Evolutionary conservation across 2,113 vertebrate species (phyloP), one percentile per base, ranked within the genome.

Genomic region (Suricata suricatta): DNA sequence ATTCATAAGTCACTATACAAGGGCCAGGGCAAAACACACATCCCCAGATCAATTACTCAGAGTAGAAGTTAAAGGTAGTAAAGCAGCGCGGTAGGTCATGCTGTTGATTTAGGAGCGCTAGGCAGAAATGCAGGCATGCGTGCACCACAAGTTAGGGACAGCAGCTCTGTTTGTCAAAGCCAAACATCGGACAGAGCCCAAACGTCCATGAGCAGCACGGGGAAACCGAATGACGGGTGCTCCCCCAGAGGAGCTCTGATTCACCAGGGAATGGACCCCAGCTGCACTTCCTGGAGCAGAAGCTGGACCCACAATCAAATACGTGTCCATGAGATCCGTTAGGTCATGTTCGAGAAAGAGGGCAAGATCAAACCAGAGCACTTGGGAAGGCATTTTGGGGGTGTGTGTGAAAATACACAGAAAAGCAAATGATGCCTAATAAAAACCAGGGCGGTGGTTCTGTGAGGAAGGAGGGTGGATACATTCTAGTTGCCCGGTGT

Each of bases 21-120:
- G 50, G 31, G 31, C n/a, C 71, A 88, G 21, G 31, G 54, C 95
- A 88, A 87, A 80, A 88, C 15, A n/a, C 47, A 69, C 82, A 54
- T 90, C 50, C 68, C 54, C 29, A 44, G 12, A 63, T 80, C 92
- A 74, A 74, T 52, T 90, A 82, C 74, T 93, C 27, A 33, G 60
- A 4, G 85, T 0, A 0, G 29, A 88, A 93, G 86, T 41, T 69
- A 76, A 63, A 83, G 68, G 76, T 19, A 47, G 84, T 91, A 69
- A 74, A 84, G 64, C 76, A 77, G 21, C 15, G 1, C 31, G 38
- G 52, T 0, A 0, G 0, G 2, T 52, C 6, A 9, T 1, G 0
- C 21, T 3, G 6, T 29, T 89, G 96, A 71, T 60, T 92, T 79
- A 90, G 69, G 52, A 82, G 54, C 7, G 9, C 31, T 69, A n/a